Evolutionary conservation across 2,888 invertebrate genomes (phyloP).

Genomic region (Stegophylla sp.): DNA sequence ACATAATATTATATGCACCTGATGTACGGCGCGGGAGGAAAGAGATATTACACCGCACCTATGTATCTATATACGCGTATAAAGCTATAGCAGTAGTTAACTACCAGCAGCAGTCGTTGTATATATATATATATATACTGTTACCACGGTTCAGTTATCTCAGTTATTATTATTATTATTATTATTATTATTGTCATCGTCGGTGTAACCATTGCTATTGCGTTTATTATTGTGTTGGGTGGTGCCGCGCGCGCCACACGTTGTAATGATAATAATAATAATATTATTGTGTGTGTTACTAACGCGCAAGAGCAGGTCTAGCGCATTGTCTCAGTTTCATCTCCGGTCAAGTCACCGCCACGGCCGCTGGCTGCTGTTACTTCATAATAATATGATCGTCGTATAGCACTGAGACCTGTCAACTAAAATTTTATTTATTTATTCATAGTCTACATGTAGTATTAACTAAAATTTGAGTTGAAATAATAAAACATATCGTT

Average conservation of each 20-base stretch:
- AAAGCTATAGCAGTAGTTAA: background rate
- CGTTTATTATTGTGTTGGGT: background rate
- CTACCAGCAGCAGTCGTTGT: no score
- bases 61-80: background rate
- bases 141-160: conserved; percentile 43
- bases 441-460: no score
- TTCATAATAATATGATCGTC: background rate
- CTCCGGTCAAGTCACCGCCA: background rate
- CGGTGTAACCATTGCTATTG: background rate
- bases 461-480: no score
- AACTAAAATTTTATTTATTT: no score
- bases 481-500: no score
- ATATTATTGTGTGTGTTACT: no score
- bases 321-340: background rate
- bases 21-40: conserved; percentile 3
- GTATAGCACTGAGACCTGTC: background rate
- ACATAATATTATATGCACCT: conserved; percentile 1
- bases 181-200: background rate
- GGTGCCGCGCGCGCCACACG: background rate
- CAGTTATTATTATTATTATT: conserved; percentile 18
- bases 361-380: no score
- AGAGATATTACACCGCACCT: background rate
- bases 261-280: background rate
- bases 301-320: no score
- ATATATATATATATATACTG: no score